Base-by-base conservation (phyloP, 2,888 invertebrate genomes). In the Eupithecia insigniata region DNA sequence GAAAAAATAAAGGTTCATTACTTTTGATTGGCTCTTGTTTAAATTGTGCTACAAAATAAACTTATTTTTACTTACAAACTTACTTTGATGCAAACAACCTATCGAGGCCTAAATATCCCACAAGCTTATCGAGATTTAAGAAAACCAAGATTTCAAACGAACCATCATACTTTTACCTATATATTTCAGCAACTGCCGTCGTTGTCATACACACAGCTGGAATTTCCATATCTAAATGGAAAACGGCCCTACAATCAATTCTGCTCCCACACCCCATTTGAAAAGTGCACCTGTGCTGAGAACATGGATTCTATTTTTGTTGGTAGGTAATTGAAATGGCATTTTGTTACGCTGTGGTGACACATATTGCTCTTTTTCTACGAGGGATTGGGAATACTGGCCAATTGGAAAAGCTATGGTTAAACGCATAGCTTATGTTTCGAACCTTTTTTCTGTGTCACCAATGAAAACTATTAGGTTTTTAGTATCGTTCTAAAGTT, bases 211-310 rank as follows among this genome's bases (percentile, higher is more conserved):
- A 89, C 89, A 88, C 84, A 81, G 86, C 81, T 82, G 79, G 83
- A 88, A 93, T 93, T 92, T 91, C 92, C 92, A 93, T 93, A 93
- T 92, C 90, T 91, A 92, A 93, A 93, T 92, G 92, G 92, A 89
- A 92, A 92, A 91, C 89, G 88, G 90, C 85, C 88, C 89, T 88
- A 91, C 90, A 92, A 92, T 92, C 93, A 92, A 92, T 92, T 92
- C 87, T 86, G 89, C 86, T 83, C 89, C 86, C 88, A 87, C 89
- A 91, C 91, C 89, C 92, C 87, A 90, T 92, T 92, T 89, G 87
- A 89, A 90, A 89, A 90, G 86, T 91, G 92, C 92, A 92, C 92
- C 92, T 92, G 92, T 83, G 90, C 84, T 87, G 86, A 83, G 87
- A 84, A 86, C 87, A 85, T 86, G 83, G 84, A 82, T 87, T 87